Evolutionary conservation across 2,888 invertebrate species (phyloP), one percentile per base, ranked within the genome.

Genomic region (Campopleginae sp.): DNA sequence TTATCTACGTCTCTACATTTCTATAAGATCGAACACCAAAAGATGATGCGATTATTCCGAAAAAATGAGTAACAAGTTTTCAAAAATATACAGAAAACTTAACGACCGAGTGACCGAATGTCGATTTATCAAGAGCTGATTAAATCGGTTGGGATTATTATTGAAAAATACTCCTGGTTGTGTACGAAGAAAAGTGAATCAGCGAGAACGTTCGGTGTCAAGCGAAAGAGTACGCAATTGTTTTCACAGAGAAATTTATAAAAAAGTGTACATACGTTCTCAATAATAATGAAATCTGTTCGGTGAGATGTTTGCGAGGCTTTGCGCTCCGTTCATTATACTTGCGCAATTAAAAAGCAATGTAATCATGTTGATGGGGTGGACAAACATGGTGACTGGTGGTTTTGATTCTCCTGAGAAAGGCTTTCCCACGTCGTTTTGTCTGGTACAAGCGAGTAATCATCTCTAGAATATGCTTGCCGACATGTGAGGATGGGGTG

Each of bases 371-470:
- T 38, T 38, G 38, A 65, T 65, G 65, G 38, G 33, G 38, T 65
- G 65, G 65, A 65, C 19, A 38, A 65, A 65, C 38, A 65, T n/a
- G 65, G n/a, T 38, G 58, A 27, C 27, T 27, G 51, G 51, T 48
- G 71, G 33, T 51, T 71, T 48, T 58, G 42, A 23, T 58, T 61
- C 58, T 70, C 44, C 17, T n/a, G 68, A 46, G 70, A 58, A 12
- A 33, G 23, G 27, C 14, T 79, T 71, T 71, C 71, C 33, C 71
- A 61, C 42, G 44, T 46, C 38, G 17, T 80, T 80, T 63, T 48
- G 71, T 80, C 38, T 72, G 48, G 51, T 51, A 63, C 48, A 63
- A 51, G 14, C 71, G 48, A 63, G 42, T 72, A 61, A 80, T 80
- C 79, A 46, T 46, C 61, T 27, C 63, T 58, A 48, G 71, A 68